These are phyloP conservation scores for Glandiceps talaboti DNA, from an alignment of 53 echinoderm and acorn worm genomes.

Conservation along the genomic window DNA sequence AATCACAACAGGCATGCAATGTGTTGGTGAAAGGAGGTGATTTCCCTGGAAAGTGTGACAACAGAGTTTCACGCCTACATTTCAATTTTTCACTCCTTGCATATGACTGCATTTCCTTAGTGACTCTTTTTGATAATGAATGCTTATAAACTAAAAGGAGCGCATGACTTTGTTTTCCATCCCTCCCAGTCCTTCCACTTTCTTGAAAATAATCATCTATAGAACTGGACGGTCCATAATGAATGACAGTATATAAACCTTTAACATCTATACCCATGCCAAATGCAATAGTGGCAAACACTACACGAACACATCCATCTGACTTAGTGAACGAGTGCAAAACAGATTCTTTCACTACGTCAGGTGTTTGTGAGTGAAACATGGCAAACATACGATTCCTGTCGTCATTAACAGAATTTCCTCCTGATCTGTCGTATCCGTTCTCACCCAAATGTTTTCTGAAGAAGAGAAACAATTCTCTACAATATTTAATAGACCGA, in stretches of 20 bases:
- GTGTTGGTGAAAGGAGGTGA: not conserved
- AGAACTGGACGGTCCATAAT: not conserved
- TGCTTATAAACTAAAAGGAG: not conserved
- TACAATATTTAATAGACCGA: not conserved
- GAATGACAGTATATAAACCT: not conserved
- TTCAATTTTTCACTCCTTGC: not conserved
- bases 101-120: not conserved
- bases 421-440: constrained; percentile 1
- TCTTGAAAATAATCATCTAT: constrained; percentile 14
- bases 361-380: constrained; percentile 17
- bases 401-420: not conserved
- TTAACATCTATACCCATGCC: constrained; percentile 22
- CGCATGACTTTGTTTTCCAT: constrained; percentile 4
- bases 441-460: constrained; percentile 3
- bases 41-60: not conserved
- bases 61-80: not conserved
- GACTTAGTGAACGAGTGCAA: not conserved
- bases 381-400: constrained; percentile 11
- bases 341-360: constrained; percentile 3
- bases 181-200: constrained; percentile 17
- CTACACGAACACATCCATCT: not conserved
- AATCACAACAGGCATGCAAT: not conserved
- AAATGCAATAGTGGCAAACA: constrained; percentile 22
- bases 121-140: not conserved
- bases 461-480: not conserved